Base-by-base conservation (phyloP, 2,888 invertebrate species). In the Mantis religiosa region DNA sequence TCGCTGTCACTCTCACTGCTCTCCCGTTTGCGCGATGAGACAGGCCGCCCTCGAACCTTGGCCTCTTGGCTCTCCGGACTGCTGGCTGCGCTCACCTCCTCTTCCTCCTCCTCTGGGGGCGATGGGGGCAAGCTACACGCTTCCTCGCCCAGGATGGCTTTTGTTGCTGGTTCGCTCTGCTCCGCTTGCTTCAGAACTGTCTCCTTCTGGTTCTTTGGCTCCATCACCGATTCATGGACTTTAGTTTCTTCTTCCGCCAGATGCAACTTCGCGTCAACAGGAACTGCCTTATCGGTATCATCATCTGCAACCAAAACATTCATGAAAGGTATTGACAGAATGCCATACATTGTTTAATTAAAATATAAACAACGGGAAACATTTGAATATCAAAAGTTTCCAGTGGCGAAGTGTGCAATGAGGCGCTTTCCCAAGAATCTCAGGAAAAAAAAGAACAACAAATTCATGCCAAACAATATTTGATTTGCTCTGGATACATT, bases 1-100 rank as follows among this genome's bases (percentile, higher is more conserved):
- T 90, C 90, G 54, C 90, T 90, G 84, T 90, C 90, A 71, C 90
- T 90, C 28, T 90, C 90, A 71, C 90, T 90, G 83, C 89, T 89
- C 20, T 71, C 54, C 6, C 54, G 54, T 71, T 71, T 71, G 20
- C 54, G 54, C 54, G 54, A 20, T 20, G 54, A 20, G 25, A 25
- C 54, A 15, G 15, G 54, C 20, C 54, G 3, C 6, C 54, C 54
- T 20, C 54, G 54, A 25, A 25, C 25, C 54, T 71, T 71, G 54
- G 25, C 14, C 0, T 81, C 86, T 14, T 86, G 86, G 30, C 86
- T 86, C 81, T 89, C 87, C 28, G 87, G 84, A 34, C 86, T 84
- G 27, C 47, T 86, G 8, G 25, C 47, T 7, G 34, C 88, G 27
- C 84, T 82, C 20, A 71, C 84, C 1, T 88, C 84, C 27, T 84